Base-by-base conservation (phyloP, 2,797 vertebrate genomes). In the Steatocranus sp. region DNA sequence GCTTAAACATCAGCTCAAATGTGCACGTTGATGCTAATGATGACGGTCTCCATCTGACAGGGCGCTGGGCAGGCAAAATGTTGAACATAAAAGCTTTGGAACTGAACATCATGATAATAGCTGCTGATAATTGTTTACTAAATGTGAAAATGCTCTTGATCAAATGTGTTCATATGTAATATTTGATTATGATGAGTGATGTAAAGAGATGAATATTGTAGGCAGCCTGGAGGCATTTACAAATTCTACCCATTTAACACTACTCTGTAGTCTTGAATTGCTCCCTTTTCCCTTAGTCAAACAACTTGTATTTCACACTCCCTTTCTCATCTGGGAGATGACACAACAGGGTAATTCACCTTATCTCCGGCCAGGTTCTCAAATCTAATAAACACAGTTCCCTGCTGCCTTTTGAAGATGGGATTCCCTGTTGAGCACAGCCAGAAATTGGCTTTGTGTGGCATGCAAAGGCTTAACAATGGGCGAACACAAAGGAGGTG, bases 311-410 rank as follows among this genome's bases (percentile, higher is more conserved):
- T 91, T 91, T 88, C 76, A 85, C 82, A 84, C 85, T 85, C 3
- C 27, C 70, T 77, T 70, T 82, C 83, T 88, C 87, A 83, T 88
- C 78, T 70, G 76, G 80, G 84, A 89, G 78, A 88, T 76, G 79
- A 80, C 87, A 89, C 87, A 88, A 89, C 88, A 76, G 83, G 82
- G 61, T 87, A 90, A 92, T 90, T 89, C 86, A 86, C 86, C 87
- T 92, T 92, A 93, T 93, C 93, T 92, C 73, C 2, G 48, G 87
- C 83, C 91, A 89, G 90, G 78, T 89, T 90, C 83, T 90, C 76
- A 75, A 86, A 93, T 89, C 91, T 88, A 91, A 88, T 94, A 95
- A 94, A 93, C 89, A 86, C 83, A 84, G 83, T 80, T 83, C 84
- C 82, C 88, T 70, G 27, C 49, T 86, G 88, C 86, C 83, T 90